phyloP scores from a whole-genome alignment of 2,797 vertebrate species.

The Heteromormyrus szaboi region DNA sequence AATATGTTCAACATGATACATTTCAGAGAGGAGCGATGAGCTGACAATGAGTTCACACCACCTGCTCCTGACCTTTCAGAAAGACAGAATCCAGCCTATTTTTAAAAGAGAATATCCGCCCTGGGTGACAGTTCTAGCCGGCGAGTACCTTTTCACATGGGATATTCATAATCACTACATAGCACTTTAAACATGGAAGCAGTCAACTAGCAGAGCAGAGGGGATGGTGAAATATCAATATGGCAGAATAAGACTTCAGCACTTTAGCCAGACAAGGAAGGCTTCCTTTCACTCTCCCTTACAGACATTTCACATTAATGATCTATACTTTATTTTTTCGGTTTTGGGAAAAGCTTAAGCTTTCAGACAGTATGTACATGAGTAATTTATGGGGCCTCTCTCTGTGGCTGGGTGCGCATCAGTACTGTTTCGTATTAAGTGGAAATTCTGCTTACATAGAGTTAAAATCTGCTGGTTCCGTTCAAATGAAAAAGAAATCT shows the following conservation, averaged over 20 bases:
- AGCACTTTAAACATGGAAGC: constrained; percentile 52
- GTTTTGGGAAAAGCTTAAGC: background rate
- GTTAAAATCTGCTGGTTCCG: background rate
- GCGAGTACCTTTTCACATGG: constrained; percentile 40
- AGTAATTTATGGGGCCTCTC: background rate
- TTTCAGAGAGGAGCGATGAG: constrained; percentile 39
- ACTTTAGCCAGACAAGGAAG: constrained; percentile 33
- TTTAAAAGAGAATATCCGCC: constrained; percentile 44
- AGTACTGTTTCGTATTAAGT: background rate
- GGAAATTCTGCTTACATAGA: background rate
- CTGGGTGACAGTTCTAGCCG: constrained; percentile 41
- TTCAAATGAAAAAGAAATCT: background rate
- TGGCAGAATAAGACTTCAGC: constrained; percentile 44
- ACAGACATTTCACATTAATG: constrained; percentile 32
- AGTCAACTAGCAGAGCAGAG: constrained; percentile 37
- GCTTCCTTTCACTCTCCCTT: constrained; percentile 37
- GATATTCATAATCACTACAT: constrained; percentile 61
- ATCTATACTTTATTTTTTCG: background rate
- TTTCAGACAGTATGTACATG: background rate
- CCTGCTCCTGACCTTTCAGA: constrained; percentile 46
- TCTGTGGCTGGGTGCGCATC: background rate
- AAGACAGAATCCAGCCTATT: constrained; percentile 40
- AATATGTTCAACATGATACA: constrained; percentile 48
- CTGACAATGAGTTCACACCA: constrained; percentile 48
- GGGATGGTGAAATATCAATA: constrained; percentile 45